Base-by-base conservation (phyloP, 2,888 invertebrate genomes). In the Allophyes oxyacanthae region DNA sequence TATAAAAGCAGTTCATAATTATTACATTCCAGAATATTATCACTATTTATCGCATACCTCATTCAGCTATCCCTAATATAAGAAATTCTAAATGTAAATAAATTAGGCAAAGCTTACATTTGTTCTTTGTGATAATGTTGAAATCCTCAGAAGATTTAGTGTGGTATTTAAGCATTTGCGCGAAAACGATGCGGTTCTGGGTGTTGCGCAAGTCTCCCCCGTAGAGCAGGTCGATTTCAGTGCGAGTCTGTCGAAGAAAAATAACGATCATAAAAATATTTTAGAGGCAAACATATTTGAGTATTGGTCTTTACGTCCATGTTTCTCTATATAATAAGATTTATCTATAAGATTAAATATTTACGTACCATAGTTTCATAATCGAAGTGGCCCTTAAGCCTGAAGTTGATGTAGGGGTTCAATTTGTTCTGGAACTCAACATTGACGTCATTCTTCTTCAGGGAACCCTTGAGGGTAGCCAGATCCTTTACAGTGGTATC, bases 371-470 rank as follows among this genome's bases (percentile, higher is more conserved):
- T 78, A 36, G 84, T 82, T 14, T 80, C 84, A 41, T 83, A 84
- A 64, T 94, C 91, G 56, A 91, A 86, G 52, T 95, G 95, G 73
- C 95, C 96, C 33, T 95, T 93, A 3, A 96, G 26, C 51, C 94
- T 95, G 82, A 96, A 95, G 72, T 96, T 96, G 37, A 95, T 79
- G 40, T 91, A 89, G 0, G 95, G 96, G 73, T 96, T 95, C 44
- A 95, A 85, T 0, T 94, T 94, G 65, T 96, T 96, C 59, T 93
- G 86, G 59, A 96, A 92, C 60, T 95, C 92, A 0, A 95, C 58
- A 32, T 89, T 93, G 11, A 94, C 80, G 30, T 94, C 89, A 0
- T 84, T 76, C 1, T 88, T 85, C n/a, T 88, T 91, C 0, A 89
- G 52, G n/a, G 89, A 88, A 0, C 91, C 91, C 40, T 94, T 91